A percentile compares a stretch with the other conserved stretches of the same genome.
Conservation (phyloP, 2,888 invertebrate genomes). For the Charanyca ferruginea region DNA sequence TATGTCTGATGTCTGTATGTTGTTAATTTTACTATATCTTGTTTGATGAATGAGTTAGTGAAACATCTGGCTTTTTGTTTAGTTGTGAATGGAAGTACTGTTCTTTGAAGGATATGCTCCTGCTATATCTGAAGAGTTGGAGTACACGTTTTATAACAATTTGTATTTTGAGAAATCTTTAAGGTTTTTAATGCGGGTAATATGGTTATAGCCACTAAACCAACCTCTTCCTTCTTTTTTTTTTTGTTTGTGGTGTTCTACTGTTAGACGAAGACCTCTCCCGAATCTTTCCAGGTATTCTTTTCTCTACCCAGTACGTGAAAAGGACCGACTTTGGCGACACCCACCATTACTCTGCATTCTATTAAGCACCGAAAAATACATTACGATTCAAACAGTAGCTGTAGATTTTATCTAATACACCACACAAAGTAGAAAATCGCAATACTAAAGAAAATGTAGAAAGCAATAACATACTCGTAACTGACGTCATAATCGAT, state of each 20-base stretch:
- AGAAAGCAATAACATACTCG: background rate
- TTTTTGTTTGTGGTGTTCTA: no score
- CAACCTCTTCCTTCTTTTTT: no score
- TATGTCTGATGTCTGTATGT: slow-evolving; percentile 4
- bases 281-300: no score
- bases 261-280: no score
- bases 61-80: slow-evolving; percentile 26
- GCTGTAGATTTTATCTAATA: background rate
- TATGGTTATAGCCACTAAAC: no score
- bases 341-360: no score
- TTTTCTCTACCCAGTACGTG: no score
- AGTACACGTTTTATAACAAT: background rate
- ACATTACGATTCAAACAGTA: background rate
- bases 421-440: slow-evolving; percentile 3
- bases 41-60: slow-evolving; percentile 21
- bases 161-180: background rate
- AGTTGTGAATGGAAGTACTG: background rate
- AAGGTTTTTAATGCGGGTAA: background rate
- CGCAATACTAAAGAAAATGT: background rate
- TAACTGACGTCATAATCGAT: slow-evolving; percentile 18
- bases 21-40: slow-evolving; percentile 21
- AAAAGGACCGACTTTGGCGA: no score
- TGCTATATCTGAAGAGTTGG: background rate
- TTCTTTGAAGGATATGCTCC: background rate
- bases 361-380: background rate